Evolutionary conservation across 2,113 vertebrate species (phyloP).

Genomic region (Myotis brandtii): DNA sequence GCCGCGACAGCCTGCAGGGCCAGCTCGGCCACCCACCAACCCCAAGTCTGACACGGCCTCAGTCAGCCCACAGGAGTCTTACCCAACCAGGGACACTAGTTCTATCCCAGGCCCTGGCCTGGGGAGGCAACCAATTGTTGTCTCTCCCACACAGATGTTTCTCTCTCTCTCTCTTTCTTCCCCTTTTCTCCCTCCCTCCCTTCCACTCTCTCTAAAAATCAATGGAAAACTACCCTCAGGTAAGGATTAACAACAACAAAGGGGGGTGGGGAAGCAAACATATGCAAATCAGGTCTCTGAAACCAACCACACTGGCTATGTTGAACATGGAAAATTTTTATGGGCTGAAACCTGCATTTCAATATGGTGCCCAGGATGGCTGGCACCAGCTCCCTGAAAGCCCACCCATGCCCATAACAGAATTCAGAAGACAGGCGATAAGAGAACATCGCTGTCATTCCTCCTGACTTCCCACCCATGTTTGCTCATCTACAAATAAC

Average conservation of each 20-base stretch:
- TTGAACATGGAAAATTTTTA: too few species aligned
- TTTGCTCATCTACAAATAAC: neutral
- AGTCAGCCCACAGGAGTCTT: neutral
- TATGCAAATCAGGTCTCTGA: neutral
- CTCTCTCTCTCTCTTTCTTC: neutral
- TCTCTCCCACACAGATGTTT: neutral
- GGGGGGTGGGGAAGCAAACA: too few species aligned
- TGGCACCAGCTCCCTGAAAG: neutral
- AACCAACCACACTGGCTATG: neutral
- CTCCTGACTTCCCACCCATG: neutral
- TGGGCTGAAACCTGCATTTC: neutral
- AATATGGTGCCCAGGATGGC: neutral
- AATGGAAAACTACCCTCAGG: neutral
- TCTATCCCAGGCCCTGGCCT: neutral
- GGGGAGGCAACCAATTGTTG: neutral
- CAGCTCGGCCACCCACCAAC: neutral
- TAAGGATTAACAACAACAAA: neutral
- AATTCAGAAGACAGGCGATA: neutral
- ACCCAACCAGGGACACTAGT: neutral
- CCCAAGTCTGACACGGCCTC: neutral
- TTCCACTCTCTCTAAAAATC: neutral
- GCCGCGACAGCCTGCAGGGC: neutral
- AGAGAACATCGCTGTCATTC: too few species aligned
- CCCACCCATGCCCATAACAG: neutral
- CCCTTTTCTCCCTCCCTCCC: neutral